These are phyloP conservation scores for Drosophila pruinosa DNA, from an alignment of 1,140 invertebrate species.

Conservation along the genomic window DNA sequence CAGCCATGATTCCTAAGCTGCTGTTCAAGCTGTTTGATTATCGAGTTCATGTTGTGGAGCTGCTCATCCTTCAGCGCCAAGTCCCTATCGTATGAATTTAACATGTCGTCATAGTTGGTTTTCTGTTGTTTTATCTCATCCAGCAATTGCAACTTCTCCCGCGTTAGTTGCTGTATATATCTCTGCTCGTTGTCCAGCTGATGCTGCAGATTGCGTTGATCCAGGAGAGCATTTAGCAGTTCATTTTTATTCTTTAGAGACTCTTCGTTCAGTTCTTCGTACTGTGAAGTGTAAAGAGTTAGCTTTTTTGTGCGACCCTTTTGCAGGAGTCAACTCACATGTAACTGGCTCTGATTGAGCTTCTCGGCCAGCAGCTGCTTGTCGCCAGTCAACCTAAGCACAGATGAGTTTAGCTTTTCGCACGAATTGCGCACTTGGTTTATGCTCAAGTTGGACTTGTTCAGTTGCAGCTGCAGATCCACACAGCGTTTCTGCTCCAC, in stretches of 20 bases:
- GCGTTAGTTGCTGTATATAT: neutral
- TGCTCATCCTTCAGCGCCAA: conserved; percentile 22
- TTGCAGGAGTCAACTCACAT: conserved; percentile 12
- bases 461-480: conserved; percentile 59
- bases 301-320: neutral
- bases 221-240: conserved; percentile 38
- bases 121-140: conserved; percentile 26
- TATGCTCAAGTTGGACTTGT: conserved; percentile 39
- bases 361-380: conserved; percentile 35
- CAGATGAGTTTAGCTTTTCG: conserved; percentile 24
- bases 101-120: neutral
- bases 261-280: conserved; percentile 21
- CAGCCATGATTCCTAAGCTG: neutral
- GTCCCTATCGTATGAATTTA: neutral
- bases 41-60: neutral
- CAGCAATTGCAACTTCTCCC: conserved; percentile 32
- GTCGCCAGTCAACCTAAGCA: conserved; percentile 46
- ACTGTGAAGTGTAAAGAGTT: neutral
- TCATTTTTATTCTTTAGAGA: conserved; percentile 33
- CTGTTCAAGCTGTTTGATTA: conserved; percentile 4
- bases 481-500: conserved; percentile 64
- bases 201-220: conserved; percentile 32
- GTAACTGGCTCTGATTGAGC: neutral
- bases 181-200: conserved; percentile 41
- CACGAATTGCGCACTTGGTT: conserved; percentile 38